Base-by-base conservation (phyloP, 1,140 invertebrate species). In the Bombyx mandarina region DNA sequence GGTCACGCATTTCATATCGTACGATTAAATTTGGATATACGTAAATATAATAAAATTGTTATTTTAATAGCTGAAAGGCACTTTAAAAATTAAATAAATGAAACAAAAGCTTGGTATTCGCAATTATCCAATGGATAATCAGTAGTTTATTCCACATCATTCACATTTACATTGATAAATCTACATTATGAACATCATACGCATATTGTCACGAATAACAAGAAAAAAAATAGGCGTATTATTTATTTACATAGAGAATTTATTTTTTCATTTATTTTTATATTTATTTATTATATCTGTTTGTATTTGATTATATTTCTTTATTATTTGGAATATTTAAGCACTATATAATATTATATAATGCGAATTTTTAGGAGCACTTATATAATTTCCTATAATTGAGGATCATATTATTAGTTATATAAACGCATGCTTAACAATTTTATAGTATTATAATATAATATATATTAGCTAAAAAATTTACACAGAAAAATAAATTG, bases 311-410 rank as follows among this genome's bases (percentile, higher is more conserved):
- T 18, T 18, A 18, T 18, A 7, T 69, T 74, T 75, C 73, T 66
- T 65, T 77, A 75, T 74, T 80, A 79, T 79, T 77, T 79, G 26
- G 26, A 35, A 35, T 35, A 2, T 35, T 82, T 79, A 79, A 83
- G 80, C 82, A 78, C 75, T 86, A 83, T 84, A 86, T 79, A 84
- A 77, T 69, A 84, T 82, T 82, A 86, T 77, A 86, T 77, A 75
- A 69, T 70, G 59, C 75, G 61, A 69, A 72, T 76, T 51, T 35
- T 70, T 75, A 78, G 66, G 77, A 78, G 74, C 77, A 75, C 47
- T 65, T 73, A 56, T 58, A 56, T 72, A 72, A 74, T 71, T 65
- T 58, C 74, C 66, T 61, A 54, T 63, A 64, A 63, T 61, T 26
- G 7, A 61, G 66, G 70, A 66, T 54, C 26, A 35, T 35, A 35